Conservation (phyloP, 1,140 invertebrate species). For the Drosophila paulistorum region DNA sequence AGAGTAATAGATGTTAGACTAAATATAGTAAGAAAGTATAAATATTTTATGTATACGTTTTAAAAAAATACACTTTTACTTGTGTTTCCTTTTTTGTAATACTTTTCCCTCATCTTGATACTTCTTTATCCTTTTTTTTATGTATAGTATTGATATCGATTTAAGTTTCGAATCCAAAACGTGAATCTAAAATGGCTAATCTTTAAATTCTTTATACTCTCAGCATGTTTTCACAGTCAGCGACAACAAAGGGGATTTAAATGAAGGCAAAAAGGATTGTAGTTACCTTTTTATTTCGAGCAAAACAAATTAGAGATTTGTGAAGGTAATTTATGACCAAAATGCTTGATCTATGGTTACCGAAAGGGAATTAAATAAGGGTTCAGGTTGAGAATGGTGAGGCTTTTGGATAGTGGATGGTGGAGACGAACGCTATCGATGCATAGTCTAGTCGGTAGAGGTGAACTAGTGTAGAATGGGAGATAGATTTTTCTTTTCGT, state of each 20-base stretch:
- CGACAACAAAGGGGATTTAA: slow-evolving; percentile 42
- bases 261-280: slow-evolving; percentile 49
- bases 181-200: slow-evolving; percentile 6
- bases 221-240: slow-evolving; percentile 8
- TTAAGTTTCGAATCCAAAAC: not conserved
- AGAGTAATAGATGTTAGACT: no score
- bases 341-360: slow-evolving; percentile 72
- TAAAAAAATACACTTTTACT: no score
- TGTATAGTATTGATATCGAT: not conserved
- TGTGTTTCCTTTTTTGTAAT: no score
- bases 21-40: no score
- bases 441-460: not conserved
- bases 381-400: slow-evolving; percentile 41
- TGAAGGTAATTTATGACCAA: slow-evolving; percentile 73
- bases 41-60: no score
- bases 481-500: slow-evolving; percentile 20
- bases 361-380: slow-evolving; percentile 59
- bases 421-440: not conserved
- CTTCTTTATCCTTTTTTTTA: no score
- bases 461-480: not conserved
- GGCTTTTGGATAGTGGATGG: slow-evolving; percentile 8
- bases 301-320: slow-evolving; percentile 81
- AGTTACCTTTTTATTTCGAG: slow-evolving; percentile 69
- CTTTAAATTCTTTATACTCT: slow-evolving; percentile 12
- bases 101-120: no score